phyloP scores from a whole-genome alignment of 2,797 vertebrate species.

The Poecilia wingei region DNA sequence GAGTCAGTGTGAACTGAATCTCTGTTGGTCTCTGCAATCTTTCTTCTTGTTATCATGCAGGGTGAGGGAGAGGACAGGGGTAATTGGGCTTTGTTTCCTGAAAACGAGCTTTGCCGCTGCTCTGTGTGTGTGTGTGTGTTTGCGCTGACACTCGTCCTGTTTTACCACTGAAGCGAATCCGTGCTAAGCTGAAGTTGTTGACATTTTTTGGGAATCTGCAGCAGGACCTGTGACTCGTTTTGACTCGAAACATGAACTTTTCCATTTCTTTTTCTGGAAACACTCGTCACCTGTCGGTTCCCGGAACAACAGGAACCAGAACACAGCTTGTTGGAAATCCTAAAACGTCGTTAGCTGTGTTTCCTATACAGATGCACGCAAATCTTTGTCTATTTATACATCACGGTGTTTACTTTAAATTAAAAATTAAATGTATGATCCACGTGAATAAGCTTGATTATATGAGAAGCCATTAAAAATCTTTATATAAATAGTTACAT shows the following conservation, averaged over 20 bases:
- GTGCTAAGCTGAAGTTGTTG: slow-evolving; percentile 5
- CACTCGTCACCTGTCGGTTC: neutral
- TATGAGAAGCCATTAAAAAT: no score
- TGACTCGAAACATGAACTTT: slow-evolving; percentile 12
- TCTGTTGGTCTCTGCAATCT: slow-evolving; percentile 12
- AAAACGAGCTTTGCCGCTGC: slow-evolving; percentile 36
- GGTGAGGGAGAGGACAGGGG: slow-evolving; percentile 47
- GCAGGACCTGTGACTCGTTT: slow-evolving; percentile 33
- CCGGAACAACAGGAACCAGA: neutral
- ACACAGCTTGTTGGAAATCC: neutral
- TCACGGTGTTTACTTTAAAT: no score
- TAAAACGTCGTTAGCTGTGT: no score
- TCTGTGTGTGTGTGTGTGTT: neutral
- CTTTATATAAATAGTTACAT: no score
- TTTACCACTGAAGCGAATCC: neutral
- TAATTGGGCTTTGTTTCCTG: slow-evolving; percentile 58
- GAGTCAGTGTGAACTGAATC: neutral
- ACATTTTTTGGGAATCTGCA: slow-evolving; percentile 6
- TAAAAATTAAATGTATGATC: no score
- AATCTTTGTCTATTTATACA: no score
- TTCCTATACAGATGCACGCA: no score
- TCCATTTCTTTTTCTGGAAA: neutral
- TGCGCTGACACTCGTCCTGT: no score
- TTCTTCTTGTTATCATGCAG: slow-evolving; percentile 24
- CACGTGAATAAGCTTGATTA: no score